Base-by-base conservation (phyloP, 2,797 vertebrate species). In the Phataginus tricuspis region DNA sequence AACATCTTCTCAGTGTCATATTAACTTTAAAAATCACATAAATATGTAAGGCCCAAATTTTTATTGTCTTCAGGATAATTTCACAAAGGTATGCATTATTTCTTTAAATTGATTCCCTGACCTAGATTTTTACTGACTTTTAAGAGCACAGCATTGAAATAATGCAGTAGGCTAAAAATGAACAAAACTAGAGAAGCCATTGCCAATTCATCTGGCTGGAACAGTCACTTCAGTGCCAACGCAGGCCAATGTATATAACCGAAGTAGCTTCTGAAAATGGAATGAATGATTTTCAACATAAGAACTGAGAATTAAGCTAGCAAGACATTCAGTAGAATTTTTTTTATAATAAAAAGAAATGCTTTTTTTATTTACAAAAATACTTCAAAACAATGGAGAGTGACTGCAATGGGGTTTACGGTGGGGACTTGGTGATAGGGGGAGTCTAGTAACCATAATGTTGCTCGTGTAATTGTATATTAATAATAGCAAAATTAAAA, bases 341-440 rank as follows among this genome's bases (percentile, higher is more conserved):
- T 82, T 92, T 92, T 93, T 25, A 85, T 1, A 89, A 39, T 88
- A 51, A 82, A 95, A 95, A 63, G 45, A 51, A 57, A 29, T n/a
- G 53, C 8, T 86, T 57, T 89, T 94, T 93, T 84, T 16, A 78
- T 39, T 39, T 39, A 3, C 37, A 39, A 39, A 39, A 39, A 39
- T 39, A 39, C 37, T 3, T 39, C 37, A 39, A 39, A 39, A 39
- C 3, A 5, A 39, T 39, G 37, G 37, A 39, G 3, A 39, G 37
- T 39, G 37, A 39, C 37, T 39, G 37, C 37, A 39, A 39, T 39
- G 37, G 37, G 37, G 37, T 39, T 39, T 5, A 39, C 5, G 37
- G 37, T 39, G 37, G 37, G 37, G 37, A 39, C 37, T 39, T 39
- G 37, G 37, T 39, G 5, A 39, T 39, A 39, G n/a, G n/a, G n/a